These are phyloP conservation scores for Lophius americanus DNA, from an alignment of 2,797 vertebrate species.

Conservation along the genomic window DNA sequence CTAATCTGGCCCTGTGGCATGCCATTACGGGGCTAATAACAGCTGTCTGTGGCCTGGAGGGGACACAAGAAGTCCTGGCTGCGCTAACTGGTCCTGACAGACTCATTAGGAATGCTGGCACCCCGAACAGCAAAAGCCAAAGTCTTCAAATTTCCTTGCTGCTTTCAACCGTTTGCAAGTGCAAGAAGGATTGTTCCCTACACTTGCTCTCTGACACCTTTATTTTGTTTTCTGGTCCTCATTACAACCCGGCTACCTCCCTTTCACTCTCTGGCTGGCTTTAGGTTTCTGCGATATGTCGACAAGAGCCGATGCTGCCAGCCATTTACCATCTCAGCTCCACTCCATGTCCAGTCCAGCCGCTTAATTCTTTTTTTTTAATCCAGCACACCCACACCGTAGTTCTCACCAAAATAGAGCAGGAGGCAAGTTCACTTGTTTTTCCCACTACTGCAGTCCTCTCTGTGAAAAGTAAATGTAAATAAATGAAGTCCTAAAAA, in stretches of 20 bases:
- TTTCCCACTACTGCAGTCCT: slow-evolving; percentile 14
- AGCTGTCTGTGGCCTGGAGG: slow-evolving; percentile 82
- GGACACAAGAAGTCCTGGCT: slow-evolving; percentile 74
- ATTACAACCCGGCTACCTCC: slow-evolving; percentile 43
- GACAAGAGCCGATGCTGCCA: slow-evolving; percentile 40
- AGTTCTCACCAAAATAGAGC: slow-evolving; percentile 35
- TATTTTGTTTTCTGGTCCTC: slow-evolving; percentile 57
- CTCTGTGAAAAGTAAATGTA: slow-evolving; percentile 20
- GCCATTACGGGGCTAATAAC: slow-evolving; percentile 87
- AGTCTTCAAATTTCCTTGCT: slow-evolving; percentile 68
- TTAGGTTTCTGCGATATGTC: slow-evolving; percentile 35
- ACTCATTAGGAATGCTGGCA: slow-evolving; percentile 85
- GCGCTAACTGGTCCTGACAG: slow-evolving; percentile 85
- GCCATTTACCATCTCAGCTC: slow-evolving; percentile 36
- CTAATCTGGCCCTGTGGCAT: slow-evolving; percentile 84
- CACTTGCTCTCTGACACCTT: slow-evolving; percentile 68
- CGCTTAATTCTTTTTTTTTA: slow-evolving; percentile 20
- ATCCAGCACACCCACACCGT: slow-evolving; percentile 37
- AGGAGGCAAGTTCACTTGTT: slow-evolving; percentile 21
- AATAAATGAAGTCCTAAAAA: slow-evolving; percentile 14
- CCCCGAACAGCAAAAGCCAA: slow-evolving; percentile 76
- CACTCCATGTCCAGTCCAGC: slow-evolving; percentile 33
- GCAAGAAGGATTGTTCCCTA: slow-evolving; percentile 61
- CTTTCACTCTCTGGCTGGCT: slow-evolving; percentile 53
- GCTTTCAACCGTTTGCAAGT: slow-evolving; percentile 67